Base-by-base conservation (phyloP, 2,797 vertebrate species). In the Cossypha caffra region DNA sequence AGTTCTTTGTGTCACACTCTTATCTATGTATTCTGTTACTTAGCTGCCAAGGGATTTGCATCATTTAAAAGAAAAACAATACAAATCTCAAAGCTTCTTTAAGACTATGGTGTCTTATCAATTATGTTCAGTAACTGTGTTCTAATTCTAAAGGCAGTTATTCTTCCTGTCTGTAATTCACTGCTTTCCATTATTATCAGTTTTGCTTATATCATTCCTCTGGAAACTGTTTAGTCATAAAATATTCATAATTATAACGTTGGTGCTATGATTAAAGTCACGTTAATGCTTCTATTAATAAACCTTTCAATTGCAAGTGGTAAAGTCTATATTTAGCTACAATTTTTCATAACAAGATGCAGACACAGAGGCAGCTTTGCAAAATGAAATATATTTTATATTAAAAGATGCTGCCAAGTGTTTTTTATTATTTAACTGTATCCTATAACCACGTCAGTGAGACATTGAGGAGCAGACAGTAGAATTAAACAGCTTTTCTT, bases 61-160 rank as follows among this genome's bases (percentile, higher is more conserved):
- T 94, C 28, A 84, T 90, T 97, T 93, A 42, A 83, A 95, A 79
- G 86, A 96, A 95, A 88, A 96, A 96, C 75, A 79, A 84, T 96
- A 73, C 58, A 64, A 86, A 95, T 88, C 67, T 81, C 68, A 94
- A 94, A 93, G 80, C 62, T 74, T 91, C 73, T 90, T 72, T 83
- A 71, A 79, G 51, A 67, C 68, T 63, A 64, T n/a, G 82, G 66
- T 91, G 51, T 76, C 86, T 96, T 96, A 79, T 61, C 96, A 97
- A 97, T 97, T 97, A 94, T 67, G 92, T 91, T 97, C 75, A 50
- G 93, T 95, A 90, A 93, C 76, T 38, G 47, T 42, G 55, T 83
- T 86, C 85, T 55, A 88, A 26, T 95, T 94, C 72, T 24, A 55
- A 94, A 94, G 62, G 21, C n/a, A 86, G 66, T 88, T 95, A 68